Evolutionary conservation across 1,140 invertebrate species (phyloP).

Genomic region (Caenorhabditis brenneri): DNA sequence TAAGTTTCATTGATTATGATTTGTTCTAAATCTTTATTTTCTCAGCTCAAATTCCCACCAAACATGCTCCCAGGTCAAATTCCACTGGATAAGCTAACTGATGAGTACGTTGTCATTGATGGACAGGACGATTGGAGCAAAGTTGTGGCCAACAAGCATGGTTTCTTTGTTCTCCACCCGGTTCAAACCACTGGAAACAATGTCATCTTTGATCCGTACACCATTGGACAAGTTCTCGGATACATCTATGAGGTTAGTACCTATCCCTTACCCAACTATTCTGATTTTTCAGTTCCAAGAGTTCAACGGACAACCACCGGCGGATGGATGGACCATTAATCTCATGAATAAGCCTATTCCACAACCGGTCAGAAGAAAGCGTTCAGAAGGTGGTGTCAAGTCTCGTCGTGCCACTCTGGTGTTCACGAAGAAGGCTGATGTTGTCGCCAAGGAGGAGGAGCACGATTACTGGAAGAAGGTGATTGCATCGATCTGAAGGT

Average conservation of each 20-base stretch:
- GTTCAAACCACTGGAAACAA: not conserved
- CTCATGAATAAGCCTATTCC: not conserved
- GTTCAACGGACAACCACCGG: not conserved
- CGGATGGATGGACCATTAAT: not conserved
- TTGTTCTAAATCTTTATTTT: no score
- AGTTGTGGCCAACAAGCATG: not conserved
- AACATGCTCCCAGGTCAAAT: no score
- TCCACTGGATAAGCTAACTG: conserved; percentile 72
- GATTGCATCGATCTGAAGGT: not conserved
- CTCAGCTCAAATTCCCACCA: no score
- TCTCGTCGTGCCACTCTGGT: not conserved
- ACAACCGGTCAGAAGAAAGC: not conserved
- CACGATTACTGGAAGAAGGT: not conserved
- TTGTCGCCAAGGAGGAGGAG: not conserved
- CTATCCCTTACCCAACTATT: not conserved
- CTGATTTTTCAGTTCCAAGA: not conserved
- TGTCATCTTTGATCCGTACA: not conserved
- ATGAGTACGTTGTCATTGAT: not conserved
- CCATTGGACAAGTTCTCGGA: not conserved
- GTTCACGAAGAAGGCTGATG: not conserved
- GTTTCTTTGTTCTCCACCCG: not conserved
- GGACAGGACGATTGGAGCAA: not conserved
- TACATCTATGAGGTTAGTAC: not conserved
- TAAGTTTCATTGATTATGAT: no score
- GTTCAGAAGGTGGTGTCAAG: no score